phyloP scores from a whole-genome alignment of 1,140 invertebrate genomes.

The Euschistus heros region DNA sequence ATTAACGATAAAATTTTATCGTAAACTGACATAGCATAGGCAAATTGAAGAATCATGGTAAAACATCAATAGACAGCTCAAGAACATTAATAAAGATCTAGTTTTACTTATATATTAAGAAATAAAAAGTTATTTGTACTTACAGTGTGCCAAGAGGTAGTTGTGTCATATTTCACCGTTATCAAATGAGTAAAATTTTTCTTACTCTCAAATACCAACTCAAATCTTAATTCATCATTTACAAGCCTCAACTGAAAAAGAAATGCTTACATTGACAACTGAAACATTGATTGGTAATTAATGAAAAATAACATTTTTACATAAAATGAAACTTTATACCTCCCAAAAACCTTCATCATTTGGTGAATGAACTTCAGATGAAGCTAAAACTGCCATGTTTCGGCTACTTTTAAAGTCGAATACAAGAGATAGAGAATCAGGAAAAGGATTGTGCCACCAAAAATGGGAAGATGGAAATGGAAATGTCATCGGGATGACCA shows the following conservation, averaged over 20 bases:
- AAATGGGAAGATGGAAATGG: constrained; percentile 80
- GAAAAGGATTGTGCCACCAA: constrained; percentile 60
- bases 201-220: constrained; percentile 54
- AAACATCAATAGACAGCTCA: too few species aligned
- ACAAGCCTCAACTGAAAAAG: constrained; percentile 52
- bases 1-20: too few species aligned
- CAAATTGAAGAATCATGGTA: too few species aligned
- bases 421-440: constrained; percentile 50
- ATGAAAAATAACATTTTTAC: background rate
- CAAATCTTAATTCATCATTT: constrained; percentile 72
- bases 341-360: constrained; percentile 73
- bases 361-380: constrained; percentile 60
- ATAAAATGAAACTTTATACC: constrained; percentile 41
- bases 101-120: background rate
- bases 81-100: too few species aligned
- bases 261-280: too few species aligned
- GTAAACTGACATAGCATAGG: too few species aligned
- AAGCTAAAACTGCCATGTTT: constrained; percentile 71
- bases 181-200: constrained; percentile 63
- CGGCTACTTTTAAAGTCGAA: constrained; percentile 83
- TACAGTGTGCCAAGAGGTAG: constrained; percentile 46
- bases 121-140: constrained; percentile 29
- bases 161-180: constrained; percentile 64
- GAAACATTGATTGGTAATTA: background rate
- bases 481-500: constrained; percentile 83